These are phyloP conservation scores for Scaptomyza montana DNA, from an alignment of 1,140 invertebrate species.

Conservation along the genomic window DNA sequence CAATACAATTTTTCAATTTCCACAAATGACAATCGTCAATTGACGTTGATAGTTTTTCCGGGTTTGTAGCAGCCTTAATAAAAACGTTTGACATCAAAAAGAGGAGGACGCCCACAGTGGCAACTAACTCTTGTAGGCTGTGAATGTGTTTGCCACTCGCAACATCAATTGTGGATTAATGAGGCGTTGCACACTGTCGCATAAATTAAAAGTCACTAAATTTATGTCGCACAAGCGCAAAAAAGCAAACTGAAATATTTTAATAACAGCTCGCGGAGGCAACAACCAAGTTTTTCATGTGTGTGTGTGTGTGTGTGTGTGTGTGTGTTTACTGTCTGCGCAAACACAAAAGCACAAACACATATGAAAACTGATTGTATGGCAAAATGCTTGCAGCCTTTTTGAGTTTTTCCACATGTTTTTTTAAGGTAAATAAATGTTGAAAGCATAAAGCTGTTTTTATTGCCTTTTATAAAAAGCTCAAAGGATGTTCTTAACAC, in stretches of 20 bases:
- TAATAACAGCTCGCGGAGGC: constrained; percentile 29
- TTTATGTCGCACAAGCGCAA: constrained; percentile 12
- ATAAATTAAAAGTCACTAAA: constrained; percentile 40
- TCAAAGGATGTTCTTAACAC: constrained; percentile 3
- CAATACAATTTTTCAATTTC: constrained; percentile 52
- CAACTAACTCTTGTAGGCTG: constrained; percentile 22
- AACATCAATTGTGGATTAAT: constrained; percentile 56
- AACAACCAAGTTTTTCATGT: neutral
- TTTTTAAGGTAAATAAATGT: constrained; percentile 25
- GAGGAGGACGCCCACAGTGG: constrained; percentile 33
- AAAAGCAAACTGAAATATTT: constrained; percentile 36
- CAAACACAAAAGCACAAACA: constrained; percentile 50
- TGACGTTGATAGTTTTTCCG: constrained; percentile 48
- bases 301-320: constrained; percentile 16
- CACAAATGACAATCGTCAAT: constrained; percentile 51
- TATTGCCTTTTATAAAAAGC: constrained; percentile 43
- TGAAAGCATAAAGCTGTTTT: constrained; percentile 33
- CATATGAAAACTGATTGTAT: constrained; percentile 15
- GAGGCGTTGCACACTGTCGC: constrained; percentile 56
- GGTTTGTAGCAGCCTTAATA: constrained; percentile 36
- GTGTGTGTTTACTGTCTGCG: constrained; percentile 60
- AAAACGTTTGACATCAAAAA: constrained; percentile 44
- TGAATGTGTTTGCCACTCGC: neutral
- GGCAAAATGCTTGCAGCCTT: constrained; percentile 15
- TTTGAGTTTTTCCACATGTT: constrained; percentile 21